phyloP scores from a whole-genome alignment of 2,888 invertebrate species.

The Lasioglossum figueresi region DNA sequence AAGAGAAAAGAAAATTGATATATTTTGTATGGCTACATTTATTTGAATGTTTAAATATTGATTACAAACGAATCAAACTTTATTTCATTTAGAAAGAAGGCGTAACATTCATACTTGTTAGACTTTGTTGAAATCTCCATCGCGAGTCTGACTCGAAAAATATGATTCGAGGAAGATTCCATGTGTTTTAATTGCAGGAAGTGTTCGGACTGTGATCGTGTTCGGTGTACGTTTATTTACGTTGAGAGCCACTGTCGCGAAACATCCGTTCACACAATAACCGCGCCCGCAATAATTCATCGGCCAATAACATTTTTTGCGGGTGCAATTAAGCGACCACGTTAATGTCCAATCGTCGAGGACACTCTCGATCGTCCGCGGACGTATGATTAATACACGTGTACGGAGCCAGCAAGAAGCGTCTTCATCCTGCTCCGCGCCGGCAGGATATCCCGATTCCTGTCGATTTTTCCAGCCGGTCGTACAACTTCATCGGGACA shows the following conservation, averaged over 20 bases:
- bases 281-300: constrained; percentile 12
- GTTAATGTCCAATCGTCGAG: constrained; percentile 32
- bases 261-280: neutral
- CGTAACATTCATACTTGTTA: no score
- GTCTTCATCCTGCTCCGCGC: constrained; percentile 10
- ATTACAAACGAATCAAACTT: no score
- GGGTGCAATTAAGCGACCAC: constrained; percentile 18
- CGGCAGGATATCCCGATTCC: constrained; percentile 40
- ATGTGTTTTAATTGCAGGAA: neutral
- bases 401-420: neutral
- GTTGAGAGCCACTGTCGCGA: neutral
- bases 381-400: constrained; percentile 38
- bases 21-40: no score
- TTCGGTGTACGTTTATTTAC: neutral
- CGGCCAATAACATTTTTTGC: constrained; percentile 17
- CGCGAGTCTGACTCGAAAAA: neutral
- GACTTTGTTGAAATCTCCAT: no score
- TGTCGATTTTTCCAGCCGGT: constrained; percentile 30
- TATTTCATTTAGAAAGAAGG: no score
- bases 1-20: no score
- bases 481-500: constrained; percentile 43
- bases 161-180: neutral
- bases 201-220: neutral
- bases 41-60: no score
- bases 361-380: constrained; percentile 19